phyloP scores from a whole-genome alignment of 2,888 invertebrate species.

The Mythimna albipuncta region DNA sequence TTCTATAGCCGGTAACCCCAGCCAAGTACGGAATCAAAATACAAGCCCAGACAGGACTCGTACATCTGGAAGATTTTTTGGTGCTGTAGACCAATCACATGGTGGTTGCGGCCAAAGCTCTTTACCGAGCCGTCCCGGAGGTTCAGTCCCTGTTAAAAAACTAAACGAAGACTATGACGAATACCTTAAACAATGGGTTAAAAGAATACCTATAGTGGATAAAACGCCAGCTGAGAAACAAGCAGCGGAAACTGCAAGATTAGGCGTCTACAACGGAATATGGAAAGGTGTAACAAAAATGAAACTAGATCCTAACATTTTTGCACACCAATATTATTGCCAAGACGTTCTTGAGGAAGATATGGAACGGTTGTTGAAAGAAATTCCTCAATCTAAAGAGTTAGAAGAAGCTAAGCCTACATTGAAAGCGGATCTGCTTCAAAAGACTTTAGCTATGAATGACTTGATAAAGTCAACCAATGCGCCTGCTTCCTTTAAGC shows the following conservation, averaged over 20 bases:
- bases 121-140: not conserved
- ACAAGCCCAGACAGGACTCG: not conserved
- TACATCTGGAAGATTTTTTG: not conserved
- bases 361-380: conserved; percentile 75
- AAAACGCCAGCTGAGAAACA: conserved; percentile 62
- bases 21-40: not conserved
- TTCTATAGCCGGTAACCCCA: not conserved
- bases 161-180: conserved; percentile 72
- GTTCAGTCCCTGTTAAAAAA: conserved; percentile 52
- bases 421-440: conserved; percentile 75
- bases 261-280: conserved; percentile 75
- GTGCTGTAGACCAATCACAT: not conserved
- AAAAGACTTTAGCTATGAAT: conserved; percentile 72
- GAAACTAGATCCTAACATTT: conserved; percentile 72
- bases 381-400: conserved; percentile 74
- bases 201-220: conserved; percentile 72
- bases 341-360: conserved; percentile 80
- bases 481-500: conserved; percentile 71
- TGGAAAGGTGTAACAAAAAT: conserved; percentile 77
- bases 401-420: conserved; percentile 69
- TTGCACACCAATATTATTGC: conserved; percentile 73
- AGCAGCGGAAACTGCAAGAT: conserved; percentile 68
- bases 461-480: conserved; percentile 63
- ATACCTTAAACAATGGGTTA: conserved; percentile 75
- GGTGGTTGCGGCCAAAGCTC: not conserved